phyloP scores from a whole-genome alignment of 2,113 vertebrate genomes.

The Glaucidium brasilianum region DNA sequence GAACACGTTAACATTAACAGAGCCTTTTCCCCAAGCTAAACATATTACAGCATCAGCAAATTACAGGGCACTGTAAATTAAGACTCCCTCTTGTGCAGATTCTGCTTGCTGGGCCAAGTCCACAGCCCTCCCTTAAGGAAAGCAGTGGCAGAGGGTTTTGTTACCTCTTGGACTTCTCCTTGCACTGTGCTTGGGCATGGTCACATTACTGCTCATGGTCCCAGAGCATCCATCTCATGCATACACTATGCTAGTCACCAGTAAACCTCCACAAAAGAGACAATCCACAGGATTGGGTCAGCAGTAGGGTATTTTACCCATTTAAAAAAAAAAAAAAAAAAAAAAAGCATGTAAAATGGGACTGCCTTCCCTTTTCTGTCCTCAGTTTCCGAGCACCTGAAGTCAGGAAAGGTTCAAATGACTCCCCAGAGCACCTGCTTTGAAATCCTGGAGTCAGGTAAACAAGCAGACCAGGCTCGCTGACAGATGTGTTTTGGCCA shows the following conservation, averaged over 20 bases:
- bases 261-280: not conserved
- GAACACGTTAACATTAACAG: not conserved
- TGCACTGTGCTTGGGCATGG: not conserved
- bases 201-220: not conserved
- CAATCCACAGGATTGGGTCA: not conserved
- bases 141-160: fast-evolving
- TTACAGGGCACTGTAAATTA: conserved; percentile 43
- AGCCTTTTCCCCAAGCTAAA: conserved; percentile 58
- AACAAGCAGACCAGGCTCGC: not conserved
- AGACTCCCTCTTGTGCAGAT: conserved; percentile 40
- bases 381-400: not conserved
- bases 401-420: not conserved
- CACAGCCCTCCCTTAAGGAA: not conserved
- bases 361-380: not conserved
- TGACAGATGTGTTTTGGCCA: not conserved
- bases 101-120: not conserved
- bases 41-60: conserved; percentile 43
- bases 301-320: not conserved
- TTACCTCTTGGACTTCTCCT: not conserved
- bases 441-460: not conserved
- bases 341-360: not conserved
- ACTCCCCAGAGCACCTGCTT: not conserved
- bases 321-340: not conserved
- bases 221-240: not conserved
- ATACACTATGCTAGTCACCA: not conserved